Evolutionary conservation across 1,140 invertebrate genomes (phyloP).

Genomic region (Phymorhynchus buccinoides): DNA sequence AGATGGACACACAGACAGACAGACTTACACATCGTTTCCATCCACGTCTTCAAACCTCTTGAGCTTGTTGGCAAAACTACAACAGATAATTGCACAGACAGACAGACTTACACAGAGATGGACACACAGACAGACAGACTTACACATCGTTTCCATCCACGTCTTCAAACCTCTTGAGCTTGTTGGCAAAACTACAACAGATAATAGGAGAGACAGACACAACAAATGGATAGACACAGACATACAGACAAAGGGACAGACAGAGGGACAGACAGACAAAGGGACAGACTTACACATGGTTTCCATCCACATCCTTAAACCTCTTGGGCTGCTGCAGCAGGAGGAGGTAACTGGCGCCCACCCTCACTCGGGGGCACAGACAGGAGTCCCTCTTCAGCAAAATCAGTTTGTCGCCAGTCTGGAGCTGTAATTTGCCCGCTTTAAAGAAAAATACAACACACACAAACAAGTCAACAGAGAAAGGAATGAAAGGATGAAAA

Average conservation of each 20-base stretch:
- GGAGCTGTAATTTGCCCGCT: slow-evolving; percentile 45
- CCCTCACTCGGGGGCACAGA: slow-evolving; percentile 39
- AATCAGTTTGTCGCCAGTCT: slow-evolving; percentile 45
- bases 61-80: too few species aligned
- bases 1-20: too few species aligned
- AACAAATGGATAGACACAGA: not conserved
- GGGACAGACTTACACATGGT: slow-evolving; percentile 45
- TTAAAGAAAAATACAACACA: too few species aligned
- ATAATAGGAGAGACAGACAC: not conserved
- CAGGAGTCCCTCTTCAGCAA: slow-evolving; percentile 54
- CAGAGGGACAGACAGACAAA: not conserved
- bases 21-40: too few species aligned
- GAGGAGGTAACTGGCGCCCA: slow-evolving; percentile 42
- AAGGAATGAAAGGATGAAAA: not conserved
- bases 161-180: too few species aligned
- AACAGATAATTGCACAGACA: too few species aligned
- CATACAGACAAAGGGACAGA: not conserved
- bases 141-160: too few species aligned
- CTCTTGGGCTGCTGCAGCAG: slow-evolving; percentile 45
- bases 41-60: too few species aligned
- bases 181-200: too few species aligned
- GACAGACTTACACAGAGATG: too few species aligned
- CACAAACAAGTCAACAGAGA: not conserved
- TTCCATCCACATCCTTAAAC: slow-evolving; percentile 48
- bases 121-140: not conserved